Percentiles rank a stretch among this genome's conserved stretches.
Conservation (phyloP, 1,140 invertebrate species). For the Whitmania pigra region DNA sequence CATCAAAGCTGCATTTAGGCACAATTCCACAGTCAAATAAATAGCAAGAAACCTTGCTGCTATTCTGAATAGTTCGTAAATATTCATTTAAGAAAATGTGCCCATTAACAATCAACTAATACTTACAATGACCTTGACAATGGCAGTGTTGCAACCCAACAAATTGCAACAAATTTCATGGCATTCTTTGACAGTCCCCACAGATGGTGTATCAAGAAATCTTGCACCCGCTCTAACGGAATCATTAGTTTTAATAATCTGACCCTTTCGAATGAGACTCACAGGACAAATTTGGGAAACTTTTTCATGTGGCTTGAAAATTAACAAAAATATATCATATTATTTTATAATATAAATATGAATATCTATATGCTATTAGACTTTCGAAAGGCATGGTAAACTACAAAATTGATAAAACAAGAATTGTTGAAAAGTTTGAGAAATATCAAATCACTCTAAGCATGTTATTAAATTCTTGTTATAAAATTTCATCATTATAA, state of each 20-base stretch:
- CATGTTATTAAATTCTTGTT: too few species aligned
- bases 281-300: too few species aligned
- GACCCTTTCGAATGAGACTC: not conserved
- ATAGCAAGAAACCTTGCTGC: not conserved
- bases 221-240: not conserved
- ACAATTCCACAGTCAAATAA: not conserved
- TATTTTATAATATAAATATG: too few species aligned
- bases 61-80: conserved; percentile 8
- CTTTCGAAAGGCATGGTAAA: too few species aligned
- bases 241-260: conserved; percentile 6
- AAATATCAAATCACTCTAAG: too few species aligned
- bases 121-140: conserved; percentile 8
- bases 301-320: too few species aligned
- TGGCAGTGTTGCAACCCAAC: not conserved
- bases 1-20: not conserved
- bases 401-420: too few species aligned
- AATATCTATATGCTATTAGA: too few species aligned
- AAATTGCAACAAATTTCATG: conserved; percentile 2
- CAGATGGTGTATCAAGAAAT: not conserved
- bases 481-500: too few species aligned
- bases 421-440: too few species aligned
- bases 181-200: not conserved
- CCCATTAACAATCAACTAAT: not conserved
- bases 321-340: too few species aligned
- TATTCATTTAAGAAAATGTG: not conserved